Evolutionary conservation across 1,140 invertebrate species (phyloP), one percentile per base, ranked within the genome.

Genomic region (Drosophila watanabei): DNA sequence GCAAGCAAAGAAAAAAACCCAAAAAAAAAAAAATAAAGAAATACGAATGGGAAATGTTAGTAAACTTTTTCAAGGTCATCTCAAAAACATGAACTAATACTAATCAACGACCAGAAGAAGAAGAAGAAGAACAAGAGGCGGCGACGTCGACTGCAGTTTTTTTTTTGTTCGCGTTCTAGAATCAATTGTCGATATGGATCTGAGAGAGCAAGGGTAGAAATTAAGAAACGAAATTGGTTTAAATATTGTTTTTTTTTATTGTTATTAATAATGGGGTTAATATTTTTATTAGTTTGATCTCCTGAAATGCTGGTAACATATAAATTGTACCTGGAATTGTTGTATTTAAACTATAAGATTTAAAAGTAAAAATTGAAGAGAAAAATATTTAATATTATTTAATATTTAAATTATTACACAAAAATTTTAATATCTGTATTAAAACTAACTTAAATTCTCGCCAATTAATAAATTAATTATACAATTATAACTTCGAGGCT

Each of bases 51-150:
- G 69, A 89, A 89, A 89, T 85, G 85, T 89, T 90, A 89, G 78
- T 90, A 89, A 89, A 89, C 85, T 89, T 89, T 48, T 89, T 89
- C 85, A 89, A 89, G 85, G 85, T 89, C 85, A 89, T 49, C 70
- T 81, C 85, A 41, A 48, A 89, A 89, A 82, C 83, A 76, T 89
- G 78, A 89, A 89, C 85, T 85, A 85, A 80, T 80, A 78, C 69
- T 79, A 68, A 77, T 54, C 77, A 88, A 54, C 63, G 24, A 35
- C 28, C 33, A 35, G 16, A 59, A 57, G 46, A 56, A 35, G 13
- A 48, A 64, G 39, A 60, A 28, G 45, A 14, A 18, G n/a, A 58
- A 45, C 18, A 16, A 51, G 54, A 43, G 68, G 39, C 58, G 57
- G 59, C 18, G 56, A 48, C 35, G 41, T 11, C 18, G 49, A 39